A percentile compares a stretch with the other conserved stretches of the same genome.
phyloP scores from a whole-genome alignment of 2,797 vertebrate species.

The Triplophysa yarkandensis region DNA sequence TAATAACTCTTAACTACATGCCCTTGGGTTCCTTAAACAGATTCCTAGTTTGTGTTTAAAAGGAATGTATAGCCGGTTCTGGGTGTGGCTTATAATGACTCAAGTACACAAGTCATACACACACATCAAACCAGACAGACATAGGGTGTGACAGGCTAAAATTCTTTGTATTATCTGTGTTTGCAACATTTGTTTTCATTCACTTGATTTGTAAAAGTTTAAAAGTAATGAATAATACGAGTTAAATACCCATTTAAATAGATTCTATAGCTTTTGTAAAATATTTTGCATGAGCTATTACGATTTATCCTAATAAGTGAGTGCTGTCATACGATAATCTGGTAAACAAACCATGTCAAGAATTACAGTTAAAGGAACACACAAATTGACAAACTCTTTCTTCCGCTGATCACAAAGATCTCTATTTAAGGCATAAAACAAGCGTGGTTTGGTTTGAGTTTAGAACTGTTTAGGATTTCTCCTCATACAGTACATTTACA shows the following conservation, averaged over 20 bases:
- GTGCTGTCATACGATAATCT: neutral
- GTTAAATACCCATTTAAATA: no score
- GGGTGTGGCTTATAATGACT: neutral
- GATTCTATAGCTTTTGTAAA: neutral
- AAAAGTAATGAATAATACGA: no score
- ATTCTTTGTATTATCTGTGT: neutral
- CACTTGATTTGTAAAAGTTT: neutral
- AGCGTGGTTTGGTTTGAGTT: no score
- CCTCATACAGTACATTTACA: no score
- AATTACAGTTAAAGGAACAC: neutral
- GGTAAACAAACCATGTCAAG: neutral
- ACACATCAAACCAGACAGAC: neutral
- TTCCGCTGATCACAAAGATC: neutral
- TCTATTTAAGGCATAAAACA: neutral
- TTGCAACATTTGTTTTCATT: neutral
- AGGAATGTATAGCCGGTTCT: neutral
- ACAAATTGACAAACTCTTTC: neutral
- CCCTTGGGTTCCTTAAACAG: neutral
- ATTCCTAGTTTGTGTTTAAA: neutral
- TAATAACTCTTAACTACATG: neutral
- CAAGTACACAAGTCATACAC: no score
- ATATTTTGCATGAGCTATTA: neutral
- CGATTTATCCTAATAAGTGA: neutral
- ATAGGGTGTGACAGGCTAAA: neutral
- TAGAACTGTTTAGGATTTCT: no score